phyloP scores from a whole-genome alignment of 53 echinoderm and acorn worm genomes.

The Pentamera pediparva region DNA sequence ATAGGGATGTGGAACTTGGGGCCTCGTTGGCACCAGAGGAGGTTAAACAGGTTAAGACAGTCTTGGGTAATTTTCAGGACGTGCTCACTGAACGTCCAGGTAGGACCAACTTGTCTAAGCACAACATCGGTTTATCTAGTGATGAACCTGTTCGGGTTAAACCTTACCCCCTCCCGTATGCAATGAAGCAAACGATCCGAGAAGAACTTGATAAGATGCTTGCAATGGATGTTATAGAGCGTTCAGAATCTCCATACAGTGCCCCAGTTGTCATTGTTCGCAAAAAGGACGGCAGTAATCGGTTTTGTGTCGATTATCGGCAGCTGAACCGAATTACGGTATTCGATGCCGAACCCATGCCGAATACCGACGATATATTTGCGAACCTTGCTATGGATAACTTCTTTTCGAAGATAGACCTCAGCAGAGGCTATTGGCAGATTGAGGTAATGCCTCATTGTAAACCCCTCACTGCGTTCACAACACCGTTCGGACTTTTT shows the following conservation, averaged over 20 bases:
- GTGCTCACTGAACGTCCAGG: neutral
- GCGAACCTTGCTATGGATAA: slow-evolving; percentile 17
- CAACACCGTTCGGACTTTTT: no score
- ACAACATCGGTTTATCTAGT: neutral
- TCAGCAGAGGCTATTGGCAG: slow-evolving; percentile 48
- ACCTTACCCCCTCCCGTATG: slow-evolving; percentile 6
- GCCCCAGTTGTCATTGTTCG: neutral
- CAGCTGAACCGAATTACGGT: slow-evolving; percentile 1
- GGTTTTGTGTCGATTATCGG: slow-evolving; percentile 4
- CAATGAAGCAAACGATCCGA: neutral
- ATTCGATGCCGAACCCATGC: slow-evolving; percentile 41
- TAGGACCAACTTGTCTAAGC: neutral
- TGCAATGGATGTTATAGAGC: neutral
- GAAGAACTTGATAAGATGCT: neutral
- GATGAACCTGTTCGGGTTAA: neutral
- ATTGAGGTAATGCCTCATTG: slow-evolving; percentile 3
- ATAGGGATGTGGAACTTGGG: no score
- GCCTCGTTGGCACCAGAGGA: no score
- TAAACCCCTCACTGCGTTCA: slow-evolving; percentile 28
- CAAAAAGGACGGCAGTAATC: neutral
- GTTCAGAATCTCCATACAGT: neutral
- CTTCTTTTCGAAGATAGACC: slow-evolving; percentile 39
- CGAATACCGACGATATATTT: slow-evolving; percentile 34
- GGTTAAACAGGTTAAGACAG: no score
- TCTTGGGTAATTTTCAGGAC: neutral